Evolutionary conservation across 2,888 invertebrate genomes (phyloP).

Genomic region (Alviniconcha strummeri): DNA sequence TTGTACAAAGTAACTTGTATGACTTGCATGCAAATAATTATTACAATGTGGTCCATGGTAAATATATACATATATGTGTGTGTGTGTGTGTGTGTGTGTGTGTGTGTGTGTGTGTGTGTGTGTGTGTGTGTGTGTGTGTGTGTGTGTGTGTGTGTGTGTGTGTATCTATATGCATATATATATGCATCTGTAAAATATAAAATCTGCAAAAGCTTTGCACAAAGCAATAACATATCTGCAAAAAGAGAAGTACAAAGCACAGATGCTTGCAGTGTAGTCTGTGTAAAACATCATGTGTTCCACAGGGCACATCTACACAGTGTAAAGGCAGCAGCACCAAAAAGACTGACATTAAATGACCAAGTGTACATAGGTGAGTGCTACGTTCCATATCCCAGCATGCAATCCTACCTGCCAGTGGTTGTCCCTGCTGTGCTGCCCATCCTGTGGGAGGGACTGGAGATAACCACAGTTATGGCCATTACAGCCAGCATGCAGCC

Average conservation of each 20-base stretch:
- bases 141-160: constrained; percentile 15
- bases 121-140: not conserved
- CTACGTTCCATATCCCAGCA: constrained; percentile 17
- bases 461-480: constrained; percentile 3
- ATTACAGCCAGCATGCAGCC: too few species aligned
- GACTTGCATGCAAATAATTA: too few species aligned
- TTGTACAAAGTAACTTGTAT: too few species aligned
- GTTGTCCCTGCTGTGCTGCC: constrained; percentile 10
- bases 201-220: not conserved
- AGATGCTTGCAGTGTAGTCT: too few species aligned
- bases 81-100: not conserved
- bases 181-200: not conserved
- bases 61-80: not conserved
- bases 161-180: not conserved
- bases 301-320: too few species aligned
- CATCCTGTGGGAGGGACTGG: constrained; percentile 28
- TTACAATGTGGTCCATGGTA: too few species aligned
- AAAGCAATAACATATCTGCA: not conserved
- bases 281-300: too few species aligned
- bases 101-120: constrained; percentile 2
- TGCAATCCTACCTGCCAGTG: constrained; percentile 36
- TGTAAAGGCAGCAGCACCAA: too few species aligned
- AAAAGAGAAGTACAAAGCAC: too few species aligned
- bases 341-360: too few species aligned
- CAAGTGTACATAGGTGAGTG: not conserved